Base-by-base conservation (phyloP, 1,140 invertebrate genomes). In the Ostrea denselamellosa region DNA sequence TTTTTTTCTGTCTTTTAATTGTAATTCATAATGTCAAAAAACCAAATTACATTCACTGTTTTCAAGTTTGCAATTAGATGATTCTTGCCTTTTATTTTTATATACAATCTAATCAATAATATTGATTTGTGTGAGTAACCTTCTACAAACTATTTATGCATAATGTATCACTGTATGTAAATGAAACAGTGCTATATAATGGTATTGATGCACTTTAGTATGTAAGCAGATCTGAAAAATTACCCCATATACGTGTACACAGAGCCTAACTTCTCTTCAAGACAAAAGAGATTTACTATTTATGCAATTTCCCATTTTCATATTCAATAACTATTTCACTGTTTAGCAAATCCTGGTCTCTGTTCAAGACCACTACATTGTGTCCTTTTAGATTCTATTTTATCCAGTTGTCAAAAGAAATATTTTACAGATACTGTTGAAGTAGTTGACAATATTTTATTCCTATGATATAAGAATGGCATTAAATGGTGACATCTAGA, bases 321-420 rank as follows among this genome's bases (percentile, higher is more conserved):
- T n/a, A 54, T 12, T n/a, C n/a, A 53, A 28, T 83, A n/a, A 9
- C 17, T n/a, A 25, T 10, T 53, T 52, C n/a, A 19, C 5, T 62
- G 56, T 62, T 62, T 19, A 62, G 17, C 17, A 17, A 19, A 62
- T 62, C 17, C 5, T 62, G 56, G 17, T 62, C 14, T 62, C 56
- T 19, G 19, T n/a, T n/a, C 44, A 53, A 19, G n/a, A 12, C n/a
- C 82, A 83, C n/a, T 52, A 17, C 17, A 53, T 53, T 52, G 44
- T 83, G 53, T 81, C 25, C 8, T 83, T 83, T 83, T 54, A 83
- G 53, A 83, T 53, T 83, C 52, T 52, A 90, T 91, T 91, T 91
- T 90, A 91, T 86, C 90, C 89, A 87, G 83, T 88, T 87, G 87
- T 87, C 85, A 87, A 90, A 89, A 89, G 90, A 90, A 89, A 90